Evolutionary conservation across 2,888 invertebrate genomes (phyloP), one percentile per base, ranked within the genome.

Genomic region (Nesidiocoris tenuis): DNA sequence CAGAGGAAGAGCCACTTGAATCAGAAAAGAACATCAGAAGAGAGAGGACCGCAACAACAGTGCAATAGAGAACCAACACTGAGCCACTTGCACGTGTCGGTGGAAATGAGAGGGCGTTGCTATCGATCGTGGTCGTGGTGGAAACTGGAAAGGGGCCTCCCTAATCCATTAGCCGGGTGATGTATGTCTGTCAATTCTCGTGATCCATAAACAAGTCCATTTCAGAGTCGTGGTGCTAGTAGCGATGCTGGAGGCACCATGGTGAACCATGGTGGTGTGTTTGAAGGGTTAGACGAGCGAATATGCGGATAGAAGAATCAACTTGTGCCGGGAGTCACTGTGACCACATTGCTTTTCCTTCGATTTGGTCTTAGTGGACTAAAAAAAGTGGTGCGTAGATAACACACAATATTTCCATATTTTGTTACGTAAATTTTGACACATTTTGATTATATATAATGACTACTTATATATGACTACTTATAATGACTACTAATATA

Each of bases 101-200:
- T 16, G 59, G 18, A 70, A 70, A 70, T 70, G 70, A 70, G 61
- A 54, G 72, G 72, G 39, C 22, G 22, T 39, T 24, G n/a, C 21
- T 63, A 72, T 72, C 39, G 72, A 72, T 72, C 72, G 56, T 70
- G 39, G 39, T 39, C 39, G 39, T 39, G 12, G 39, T 39, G 39
- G 39, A 39, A 39, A 39, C 39, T 39, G 39, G 39, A 39, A 39
- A 39, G 39, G 61, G 55, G 56, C 39, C 72, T 23, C 63, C 63
- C 72, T 72, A 72, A 72, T 72, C 72, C 72, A 72, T 72, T 72
- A 72, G 72, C 22, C 17, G 72, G 63, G 61, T 72, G 72, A 72
- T 72, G 72, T 72, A 72, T 72, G 72, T 61, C 72, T 72, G 72
- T 72, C 72, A 72, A 72, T 72, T 72, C 72, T 61, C 61, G 25